Base-by-base conservation (phyloP, 2,888 invertebrate genomes). In the Cryptophagus acutangulus region DNA sequence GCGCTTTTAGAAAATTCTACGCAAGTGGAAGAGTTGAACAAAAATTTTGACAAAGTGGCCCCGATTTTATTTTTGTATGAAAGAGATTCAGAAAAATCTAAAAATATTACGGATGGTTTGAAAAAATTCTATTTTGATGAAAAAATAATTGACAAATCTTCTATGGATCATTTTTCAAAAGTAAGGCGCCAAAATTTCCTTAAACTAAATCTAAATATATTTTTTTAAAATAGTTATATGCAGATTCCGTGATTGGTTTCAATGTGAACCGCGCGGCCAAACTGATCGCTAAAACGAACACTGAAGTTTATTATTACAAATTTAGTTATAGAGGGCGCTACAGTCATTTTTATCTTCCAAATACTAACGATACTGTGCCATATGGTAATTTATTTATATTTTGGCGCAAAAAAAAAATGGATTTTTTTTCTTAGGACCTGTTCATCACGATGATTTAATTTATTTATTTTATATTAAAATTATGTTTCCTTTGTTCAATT, bases 41-140 rank as follows among this genome's bases (percentile, higher is more conserved):
- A 70, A 0, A 70, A 83, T 29, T 86, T 82, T 71, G 72, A 78
- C 2, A 65, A 66, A 24, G 49, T 79, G 10, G 82, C 83, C 0
- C 84, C 84, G 0, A 76, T 83, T 15, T 73, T 76, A 2, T 84
- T 84, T 54, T 50, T 73, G 1, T 77, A 76, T 43, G 77, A 84
- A 48, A 73, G 75, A 3, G 70, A 73, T 2, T 73, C 72, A 9
- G 60, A 74, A 1, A 71, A 74, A 41, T 71, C 79, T 0, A 63
- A 64, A 12, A 61, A 69, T 2, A 74, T 78, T 1, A 77, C 74
- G 26, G 64, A 64, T 17, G 70, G 71, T 15, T 57, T 84, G 2
- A 72, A 71, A 40, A 61, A 66, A 3, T 72, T 70, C 36, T 81
- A 79, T 49, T 67, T 76, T n/a, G 57, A 65, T 1, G 66, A 69